Evolutionary conservation across 2,113 vertebrate species (phyloP).

Genomic region (Bubo scandiacus): DNA sequence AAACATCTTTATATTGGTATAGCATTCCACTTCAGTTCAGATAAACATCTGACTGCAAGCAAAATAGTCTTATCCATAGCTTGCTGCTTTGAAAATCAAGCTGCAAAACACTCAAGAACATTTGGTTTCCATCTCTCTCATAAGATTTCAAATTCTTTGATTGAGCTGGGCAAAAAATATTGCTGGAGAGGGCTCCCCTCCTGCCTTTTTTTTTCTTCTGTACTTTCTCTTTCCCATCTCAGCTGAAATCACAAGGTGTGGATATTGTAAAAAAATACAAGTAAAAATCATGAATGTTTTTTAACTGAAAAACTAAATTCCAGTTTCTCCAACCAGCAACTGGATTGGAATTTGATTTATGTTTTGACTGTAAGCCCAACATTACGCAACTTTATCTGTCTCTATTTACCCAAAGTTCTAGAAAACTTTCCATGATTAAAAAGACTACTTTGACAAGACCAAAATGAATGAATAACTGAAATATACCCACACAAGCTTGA

Average conservation of each 20-base stretch:
- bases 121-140: neutral
- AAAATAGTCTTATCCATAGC: neutral
- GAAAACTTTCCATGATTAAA: neutral
- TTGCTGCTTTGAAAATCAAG: neutral
- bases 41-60: neutral
- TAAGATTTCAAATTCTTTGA: neutral
- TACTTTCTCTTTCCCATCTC: neutral
- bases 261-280: neutral
- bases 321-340: neutral
- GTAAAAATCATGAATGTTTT: neutral
- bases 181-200: neutral
- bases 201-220: neutral
- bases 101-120: neutral
- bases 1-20: neutral
- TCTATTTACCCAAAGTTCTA: neutral
- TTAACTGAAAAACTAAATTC: neutral
- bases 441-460: neutral
- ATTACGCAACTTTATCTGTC: neutral
- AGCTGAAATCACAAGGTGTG: neutral
- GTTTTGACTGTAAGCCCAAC: neutral
- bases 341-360: neutral
- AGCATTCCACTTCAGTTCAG: neutral
- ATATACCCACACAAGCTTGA: neutral
- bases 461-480: neutral
- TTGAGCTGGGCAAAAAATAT: neutral